Evolutionary conservation across 2,797 vertebrate genomes (phyloP).

Genomic region (Delichon dasypus): DNA sequence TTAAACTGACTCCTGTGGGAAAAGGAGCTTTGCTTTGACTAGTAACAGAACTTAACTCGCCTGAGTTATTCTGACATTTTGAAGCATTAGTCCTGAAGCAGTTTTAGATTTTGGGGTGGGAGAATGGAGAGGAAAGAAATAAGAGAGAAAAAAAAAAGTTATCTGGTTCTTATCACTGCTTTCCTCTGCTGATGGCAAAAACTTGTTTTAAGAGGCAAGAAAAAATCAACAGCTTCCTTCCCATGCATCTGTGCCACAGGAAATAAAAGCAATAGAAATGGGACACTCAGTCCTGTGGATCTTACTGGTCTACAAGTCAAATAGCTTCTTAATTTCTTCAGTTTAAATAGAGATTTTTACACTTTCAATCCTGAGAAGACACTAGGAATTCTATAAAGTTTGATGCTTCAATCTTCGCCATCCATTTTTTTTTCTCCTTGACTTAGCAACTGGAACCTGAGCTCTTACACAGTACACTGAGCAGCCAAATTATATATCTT

Average conservation of each 20-base stretch:
- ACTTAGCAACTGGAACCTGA: not conserved
- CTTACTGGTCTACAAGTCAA: not conserved
- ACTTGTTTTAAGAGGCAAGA: not conserved
- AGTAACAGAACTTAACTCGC: not conserved
- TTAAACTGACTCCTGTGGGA: not conserved
- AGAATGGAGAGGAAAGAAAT: fast-evolving
- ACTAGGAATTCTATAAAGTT: not conserved
- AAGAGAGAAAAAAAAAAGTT: not conserved
- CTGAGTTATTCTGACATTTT: not conserved
- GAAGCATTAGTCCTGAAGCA: not conserved
- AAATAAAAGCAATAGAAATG: not conserved
- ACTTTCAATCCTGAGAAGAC: not conserved
- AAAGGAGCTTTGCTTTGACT: not conserved
- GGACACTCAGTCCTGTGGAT: not conserved
- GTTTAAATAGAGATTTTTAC: not conserved
- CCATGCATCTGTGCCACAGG: not conserved
- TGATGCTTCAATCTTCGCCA: not conserved
- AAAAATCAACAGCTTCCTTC: not conserved
- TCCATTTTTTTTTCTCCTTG: not conserved
- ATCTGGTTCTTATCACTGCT: not conserved
- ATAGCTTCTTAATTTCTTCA: not conserved
- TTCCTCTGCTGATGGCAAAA: not conserved
- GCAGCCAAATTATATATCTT: not conserved
- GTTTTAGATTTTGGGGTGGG: not conserved
- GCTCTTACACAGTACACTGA: not conserved